Evolutionary conservation across 1,140 invertebrate species (phyloP), one percentile per base, ranked within the genome.

Genomic region (Eurosta solidaginis): DNA sequence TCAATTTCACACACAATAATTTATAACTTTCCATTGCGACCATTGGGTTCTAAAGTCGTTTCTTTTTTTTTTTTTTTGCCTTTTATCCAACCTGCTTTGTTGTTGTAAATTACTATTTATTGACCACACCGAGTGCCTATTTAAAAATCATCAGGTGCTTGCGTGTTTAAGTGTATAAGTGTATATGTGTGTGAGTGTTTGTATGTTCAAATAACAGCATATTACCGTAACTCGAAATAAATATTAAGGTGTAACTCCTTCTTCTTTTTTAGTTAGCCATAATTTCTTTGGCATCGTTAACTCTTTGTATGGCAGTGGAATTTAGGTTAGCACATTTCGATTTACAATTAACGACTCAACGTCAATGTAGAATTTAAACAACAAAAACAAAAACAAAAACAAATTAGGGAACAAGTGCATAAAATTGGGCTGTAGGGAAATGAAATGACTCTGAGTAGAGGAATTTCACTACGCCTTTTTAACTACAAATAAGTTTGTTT

Each of bases 291-390:
- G 17, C 59, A 33, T 68, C 59, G 36, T 68, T 68, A 29, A 42
- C 59, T 40, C 59, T 68, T 68, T 68, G 27, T 68, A 33, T 68
- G 59, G 33, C 59, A 68, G 40, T n/a, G 59, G 59, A 33, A 68
- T 68, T 68, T 68, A 33, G 59, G 59, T 68, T 68, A 68, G 27
- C 59, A 20, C 59, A 33, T 20, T 68, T 68, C 22, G 40, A 68
- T 68, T 68, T 68, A 68, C 59, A 68, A 68, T 68, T 68, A 68
- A 68, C 59, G 59, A 68, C 33, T 68, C 59, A 36, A 3, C 59
- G 27, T 33, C 59, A 40, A 20, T 68, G n/a, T 9, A 14, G n/a
- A 22, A 20, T 63, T n/a, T n/a, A n/a, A n/a, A n/a, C n/a, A n/a
- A 29, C 2, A 7, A 36, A 54, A 54, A 63, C n/a, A 33, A 12